Evolutionary conservation across 1,140 invertebrate genomes (phyloP).

Genomic region (Cotesia typhae): DNA sequence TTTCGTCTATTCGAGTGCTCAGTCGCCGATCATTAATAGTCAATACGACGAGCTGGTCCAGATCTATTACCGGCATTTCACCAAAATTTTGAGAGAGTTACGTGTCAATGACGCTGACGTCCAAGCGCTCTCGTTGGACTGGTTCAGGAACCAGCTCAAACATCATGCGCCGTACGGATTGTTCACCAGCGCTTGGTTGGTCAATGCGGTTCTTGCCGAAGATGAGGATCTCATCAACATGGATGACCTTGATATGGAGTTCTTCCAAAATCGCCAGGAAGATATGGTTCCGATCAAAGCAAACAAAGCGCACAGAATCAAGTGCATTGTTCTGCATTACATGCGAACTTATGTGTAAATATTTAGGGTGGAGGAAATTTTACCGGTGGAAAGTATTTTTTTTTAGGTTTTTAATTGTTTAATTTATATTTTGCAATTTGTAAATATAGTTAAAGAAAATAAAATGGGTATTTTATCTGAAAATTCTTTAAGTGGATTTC

Average conservation of each 20-base stretch:
- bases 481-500: too few relatives aligned
- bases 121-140: conserved; percentile 36
- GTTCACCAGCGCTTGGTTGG: conserved; percentile 45
- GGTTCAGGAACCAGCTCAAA: conserved; percentile 47
- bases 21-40: conserved; percentile 45
- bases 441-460: too few relatives aligned
- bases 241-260: conserved; percentile 23
- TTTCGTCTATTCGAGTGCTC: conserved; percentile 55
- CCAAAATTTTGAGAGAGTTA: conserved; percentile 38
- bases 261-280: neutral
- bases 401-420: too few relatives aligned
- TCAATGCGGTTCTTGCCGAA: conserved; percentile 45
- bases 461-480: too few relatives aligned
- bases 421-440: too few relatives aligned
- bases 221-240: conserved; percentile 32
- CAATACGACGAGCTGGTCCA: conserved; percentile 51
- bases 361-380: neutral
- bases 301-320: conserved; percentile 31
- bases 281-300: neutral
- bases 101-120: conserved; percentile 31
- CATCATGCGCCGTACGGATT: conserved; percentile 47
- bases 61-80: conserved; percentile 49
- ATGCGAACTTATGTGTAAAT: conserved; percentile 21
- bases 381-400: too few relatives aligned
- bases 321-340: conserved; percentile 34